These are phyloP conservation scores for Prosapia bicincta DNA, from an alignment of 2,888 invertebrate species.

Conservation along the genomic window DNA sequence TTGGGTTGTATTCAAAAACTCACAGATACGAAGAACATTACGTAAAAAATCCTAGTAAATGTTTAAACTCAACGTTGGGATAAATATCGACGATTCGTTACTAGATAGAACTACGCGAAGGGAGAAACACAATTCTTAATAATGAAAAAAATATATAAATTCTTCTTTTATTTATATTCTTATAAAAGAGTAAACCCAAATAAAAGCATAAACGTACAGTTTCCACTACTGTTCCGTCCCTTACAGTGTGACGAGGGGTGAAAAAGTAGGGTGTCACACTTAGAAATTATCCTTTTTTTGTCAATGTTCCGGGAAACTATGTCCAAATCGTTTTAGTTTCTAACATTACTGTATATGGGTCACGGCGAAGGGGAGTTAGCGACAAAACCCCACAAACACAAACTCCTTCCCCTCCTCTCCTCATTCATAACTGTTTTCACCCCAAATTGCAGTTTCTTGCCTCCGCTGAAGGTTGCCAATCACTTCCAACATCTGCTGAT, in stretches of 20 bases:
- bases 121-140: too few relatives aligned
- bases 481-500: not conserved
- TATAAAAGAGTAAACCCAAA: too few relatives aligned
- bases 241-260: not conserved
- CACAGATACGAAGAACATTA: too few relatives aligned
- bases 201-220: not conserved
- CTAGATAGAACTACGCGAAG: too few relatives aligned
- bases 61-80: too few relatives aligned
- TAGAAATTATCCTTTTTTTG: slow-evolving; percentile 22
- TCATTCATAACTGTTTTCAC: not conserved
- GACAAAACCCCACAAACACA: slow-evolving; percentile 9
- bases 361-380: slow-evolving; percentile 3
- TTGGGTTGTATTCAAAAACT: too few relatives aligned
- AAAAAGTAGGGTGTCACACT: slow-evolving; percentile 19
- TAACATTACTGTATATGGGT: slow-evolving; percentile 16
- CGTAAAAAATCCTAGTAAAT: too few relatives aligned
- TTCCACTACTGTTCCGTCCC: not conserved
- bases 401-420: not conserved
- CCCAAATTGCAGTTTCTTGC: not conserved
- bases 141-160: too few relatives aligned
- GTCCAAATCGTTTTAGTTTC: not conserved
- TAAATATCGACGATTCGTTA: too few relatives aligned
- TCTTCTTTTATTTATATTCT: too few relatives aligned
- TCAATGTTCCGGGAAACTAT: slow-evolving; percentile 3
- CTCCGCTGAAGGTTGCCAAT: not conserved